These are phyloP conservation scores for Eolophus roseicapilla DNA, from an alignment of 2,113 vertebrate genomes.

Conservation along the genomic window DNA sequence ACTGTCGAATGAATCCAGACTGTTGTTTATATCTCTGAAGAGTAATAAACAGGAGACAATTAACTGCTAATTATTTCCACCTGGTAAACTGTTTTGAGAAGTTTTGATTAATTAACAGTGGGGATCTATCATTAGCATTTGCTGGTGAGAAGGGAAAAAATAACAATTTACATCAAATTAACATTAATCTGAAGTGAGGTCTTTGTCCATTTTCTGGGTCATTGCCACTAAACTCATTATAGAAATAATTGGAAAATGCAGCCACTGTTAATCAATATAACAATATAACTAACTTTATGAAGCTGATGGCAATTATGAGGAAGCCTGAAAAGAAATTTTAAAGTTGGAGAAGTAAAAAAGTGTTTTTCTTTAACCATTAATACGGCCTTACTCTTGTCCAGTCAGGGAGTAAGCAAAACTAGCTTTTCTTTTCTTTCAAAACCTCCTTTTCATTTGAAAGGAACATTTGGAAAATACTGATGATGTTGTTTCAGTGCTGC, in stretches of 20 bases:
- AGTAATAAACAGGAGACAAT: slow-evolving; percentile 76
- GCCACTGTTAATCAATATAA: slow-evolving; percentile 66
- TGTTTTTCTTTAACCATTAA: not conserved
- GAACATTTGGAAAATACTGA: not conserved
- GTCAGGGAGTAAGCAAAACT: not conserved
- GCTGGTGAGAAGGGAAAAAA: slow-evolving; percentile 33
- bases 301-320: slow-evolving; percentile 33
- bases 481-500: not conserved
- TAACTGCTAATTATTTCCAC: slow-evolving; percentile 79
- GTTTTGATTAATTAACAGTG: slow-evolving; percentile 76
- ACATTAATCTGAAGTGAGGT: slow-evolving; percentile 49
- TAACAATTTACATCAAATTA: slow-evolving; percentile 66
- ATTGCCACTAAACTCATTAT: slow-evolving; percentile 70
- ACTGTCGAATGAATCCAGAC: slow-evolving; percentile 39
- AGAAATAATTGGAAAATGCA: slow-evolving; percentile 68
- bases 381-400: not conserved
- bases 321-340: slow-evolving; percentile 1
- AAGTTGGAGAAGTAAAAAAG: not conserved
- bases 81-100: slow-evolving; percentile 74
- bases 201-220: slow-evolving; percentile 73
- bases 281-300: slow-evolving; percentile 48
- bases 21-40: slow-evolving; percentile 71
- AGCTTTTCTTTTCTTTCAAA: not conserved
- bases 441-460: not conserved
- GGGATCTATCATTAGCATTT: slow-evolving; percentile 70